These are phyloP conservation scores for Melanerpes formicivorus DNA, from an alignment of 2,113 vertebrate genomes.

Conservation along the genomic window DNA sequence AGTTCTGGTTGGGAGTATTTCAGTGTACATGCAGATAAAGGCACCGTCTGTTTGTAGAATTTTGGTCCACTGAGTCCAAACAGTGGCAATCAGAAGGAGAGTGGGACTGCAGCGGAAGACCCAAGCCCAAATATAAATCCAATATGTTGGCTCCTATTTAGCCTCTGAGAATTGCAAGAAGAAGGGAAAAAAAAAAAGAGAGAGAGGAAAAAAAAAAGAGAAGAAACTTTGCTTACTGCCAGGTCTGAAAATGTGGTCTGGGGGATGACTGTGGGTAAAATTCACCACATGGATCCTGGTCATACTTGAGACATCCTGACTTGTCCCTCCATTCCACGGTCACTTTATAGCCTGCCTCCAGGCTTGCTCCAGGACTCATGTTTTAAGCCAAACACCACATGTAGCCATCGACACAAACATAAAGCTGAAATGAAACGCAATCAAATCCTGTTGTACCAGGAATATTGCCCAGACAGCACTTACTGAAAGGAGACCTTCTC, in stretches of 20 bases:
- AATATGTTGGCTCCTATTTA: neutral
- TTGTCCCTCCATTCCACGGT: fast-evolving
- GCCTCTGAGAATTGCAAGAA: neutral
- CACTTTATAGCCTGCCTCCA: neutral
- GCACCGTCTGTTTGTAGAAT: neutral
- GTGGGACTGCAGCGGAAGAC: neutral
- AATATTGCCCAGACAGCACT: neutral
- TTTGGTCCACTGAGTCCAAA: neutral
- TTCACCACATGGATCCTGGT: fast-evolving
- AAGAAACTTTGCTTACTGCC: fast-evolving
- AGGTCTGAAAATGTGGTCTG: fast-evolving
- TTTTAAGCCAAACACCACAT: neutral
- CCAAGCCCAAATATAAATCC: neutral
- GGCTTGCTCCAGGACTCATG: neutral
- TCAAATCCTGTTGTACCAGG: neutral
- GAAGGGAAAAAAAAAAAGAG: neutral
- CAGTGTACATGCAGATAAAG: neutral
- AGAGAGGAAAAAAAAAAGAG: neutral
- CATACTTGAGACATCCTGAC: neutral
- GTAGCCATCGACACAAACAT: neutral
- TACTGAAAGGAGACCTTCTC: too few relatives aligned
- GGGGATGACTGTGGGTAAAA: neutral
- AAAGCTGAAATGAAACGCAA: neutral
- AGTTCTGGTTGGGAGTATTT: neutral
- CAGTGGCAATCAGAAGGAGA: neutral